Evolutionary conservation across 2,113 vertebrate species (phyloP), one percentile per base, ranked within the genome.

Genomic region (Colossoma macropomum): DNA sequence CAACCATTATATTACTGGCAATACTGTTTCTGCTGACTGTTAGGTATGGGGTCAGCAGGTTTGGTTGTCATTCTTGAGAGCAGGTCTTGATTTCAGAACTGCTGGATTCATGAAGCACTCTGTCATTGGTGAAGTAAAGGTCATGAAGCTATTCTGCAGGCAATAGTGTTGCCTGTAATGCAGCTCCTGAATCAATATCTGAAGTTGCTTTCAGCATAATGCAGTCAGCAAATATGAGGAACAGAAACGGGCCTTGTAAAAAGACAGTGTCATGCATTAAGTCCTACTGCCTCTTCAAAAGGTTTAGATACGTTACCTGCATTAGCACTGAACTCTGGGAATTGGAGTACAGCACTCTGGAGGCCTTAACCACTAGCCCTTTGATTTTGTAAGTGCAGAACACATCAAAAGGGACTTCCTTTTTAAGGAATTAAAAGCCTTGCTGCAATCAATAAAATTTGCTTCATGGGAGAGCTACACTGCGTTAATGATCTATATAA

Each of bases 401-500:
- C 9, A 71, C 38, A 45, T 71, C 34, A 71, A 45, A 45, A 3
- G 23, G 38, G 34, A 25, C 32, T 71, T 45, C 38, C 11, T 45
- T 45, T 38, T 45, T 71, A 71, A 71, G n/a, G 66, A 70, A 70
- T 71, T 38, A 71, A 71, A 71, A 71, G 38, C 21, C 38, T 45
- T 25, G 21, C 23, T 41, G 19, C 23, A 45, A 71, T 71, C 34
- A 71, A 71, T 71, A 71, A 71, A 45, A 21, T 23, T 45, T 21
- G 11, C 9, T 71, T 71, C 68, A 45, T 41, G n/a, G 45, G 38
- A 71, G 4, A 45, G 13, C n/a, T 21, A 34, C 17, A 68, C 30
- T 68, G 30, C 10, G 27, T 34, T 68, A 23, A n/a, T 45, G 41
- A 45, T 45, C 41, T 45, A 45, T 45, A 27, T 25, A 63, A 8